A percentile compares a stretch with the other conserved stretches of the same genome.
phyloP scores from a whole-genome alignment of 2,113 vertebrate species.

The human region DNA sequence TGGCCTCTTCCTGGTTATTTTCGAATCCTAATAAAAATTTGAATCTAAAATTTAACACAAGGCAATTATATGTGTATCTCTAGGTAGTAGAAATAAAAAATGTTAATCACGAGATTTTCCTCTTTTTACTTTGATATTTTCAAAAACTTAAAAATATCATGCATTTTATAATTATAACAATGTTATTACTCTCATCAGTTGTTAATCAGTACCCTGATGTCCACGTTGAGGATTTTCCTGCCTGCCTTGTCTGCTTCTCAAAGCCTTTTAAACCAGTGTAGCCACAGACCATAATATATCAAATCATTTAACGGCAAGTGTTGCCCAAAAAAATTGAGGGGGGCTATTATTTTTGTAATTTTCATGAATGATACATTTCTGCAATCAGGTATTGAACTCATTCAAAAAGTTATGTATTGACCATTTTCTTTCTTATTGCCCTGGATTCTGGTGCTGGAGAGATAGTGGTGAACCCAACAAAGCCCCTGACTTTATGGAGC shows the following conservation, averaged over 20 bases:
- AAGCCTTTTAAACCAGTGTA: background rate
- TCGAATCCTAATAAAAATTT: background rate
- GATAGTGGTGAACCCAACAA: background rate
- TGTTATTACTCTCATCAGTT: background rate
- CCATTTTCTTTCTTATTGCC: background rate
- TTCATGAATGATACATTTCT: background rate
- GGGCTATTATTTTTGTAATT: background rate
- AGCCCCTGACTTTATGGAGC: background rate
- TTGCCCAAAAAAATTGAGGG: background rate
- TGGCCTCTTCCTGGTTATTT: background rate
- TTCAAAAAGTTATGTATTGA: background rate
- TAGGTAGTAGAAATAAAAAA: background rate
- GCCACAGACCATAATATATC: background rate
- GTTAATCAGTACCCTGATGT: background rate
- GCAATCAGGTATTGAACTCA: background rate
- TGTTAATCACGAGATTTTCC: background rate
- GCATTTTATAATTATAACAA: background rate
- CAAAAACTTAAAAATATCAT: background rate
- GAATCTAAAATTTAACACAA: background rate
- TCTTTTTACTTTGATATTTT: background rate
- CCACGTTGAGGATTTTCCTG: background rate
- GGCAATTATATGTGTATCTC: background rate
- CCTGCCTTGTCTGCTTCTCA: background rate
- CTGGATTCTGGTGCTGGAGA: background rate
- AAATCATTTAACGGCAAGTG: background rate